Base-by-base conservation (phyloP, 2,113 vertebrate genomes). In the Empidonax alnorum region DNA sequence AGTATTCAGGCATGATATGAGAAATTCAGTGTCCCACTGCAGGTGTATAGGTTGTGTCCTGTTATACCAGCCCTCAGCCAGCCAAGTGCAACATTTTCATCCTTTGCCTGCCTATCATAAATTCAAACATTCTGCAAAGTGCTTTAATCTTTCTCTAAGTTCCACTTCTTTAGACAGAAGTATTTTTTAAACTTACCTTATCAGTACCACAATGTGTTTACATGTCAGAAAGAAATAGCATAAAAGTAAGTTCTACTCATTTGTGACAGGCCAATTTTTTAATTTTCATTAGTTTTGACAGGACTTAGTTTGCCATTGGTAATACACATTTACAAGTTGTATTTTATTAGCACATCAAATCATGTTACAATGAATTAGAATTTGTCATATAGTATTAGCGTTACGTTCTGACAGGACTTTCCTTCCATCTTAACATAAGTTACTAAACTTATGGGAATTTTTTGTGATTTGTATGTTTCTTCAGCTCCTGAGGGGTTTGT, bases 271-370 rank as follows among this genome's bases (percentile, higher is more conserved):
- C 7, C 93, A 93, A 84, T 94, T 75, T 62, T 91, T 82, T 76
- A 82, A 82, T 93, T 96, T 95, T 94, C 55, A 96, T 96, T 90
- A 67, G 46, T 80, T 96, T 88, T 97, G 96, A 96, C 94, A 95
- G 50, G 72, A 56, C n/a, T 91, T 88, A 85, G 61, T 71, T 95
- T 97, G 95, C 96, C 88, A 86, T 56, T 74, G 92, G 95, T 93
- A 94, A 94, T 55, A 71, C 20, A 66, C 52, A 91, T 94, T 95
- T 92, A 72, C 21, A 94, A 90, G 35, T 46, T 91, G 7, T 46
- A 82, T 96, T 96, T 91, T 97, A 93, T 94, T 72, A 86, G 47
- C 28, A 39, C 77, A 79, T 82, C 79, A 91, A 80, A 84, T 65
- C 78, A 65, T 46, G 53, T 90, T 89, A 37, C 72, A 84, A 24